A percentile compares a stretch with the other conserved stretches of the same genome.
phyloP scores from a whole-genome alignment of 2,797 vertebrate species.

The Erpetoichthys calabaricus region DNA sequence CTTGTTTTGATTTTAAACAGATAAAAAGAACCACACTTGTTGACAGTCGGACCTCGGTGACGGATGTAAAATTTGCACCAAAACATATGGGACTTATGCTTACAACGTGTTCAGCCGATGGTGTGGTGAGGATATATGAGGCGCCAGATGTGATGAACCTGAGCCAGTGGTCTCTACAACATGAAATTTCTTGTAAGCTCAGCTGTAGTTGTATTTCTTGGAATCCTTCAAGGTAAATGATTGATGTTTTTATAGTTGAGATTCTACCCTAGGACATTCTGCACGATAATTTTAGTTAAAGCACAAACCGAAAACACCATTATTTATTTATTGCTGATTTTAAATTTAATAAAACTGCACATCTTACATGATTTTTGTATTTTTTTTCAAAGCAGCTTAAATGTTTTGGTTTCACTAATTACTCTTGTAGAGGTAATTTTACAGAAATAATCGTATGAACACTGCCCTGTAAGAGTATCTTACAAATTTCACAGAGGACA shows the following conservation, averaged over 20 bases:
- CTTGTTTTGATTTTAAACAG: constrained; percentile 30
- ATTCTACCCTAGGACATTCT: no score
- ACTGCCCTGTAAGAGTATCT: no score
- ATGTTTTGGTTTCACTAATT: no score
- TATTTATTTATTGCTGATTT: no score
- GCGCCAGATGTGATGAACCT: constrained; percentile 96
- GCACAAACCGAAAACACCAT: no score
- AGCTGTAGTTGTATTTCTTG: constrained; percentile 98
- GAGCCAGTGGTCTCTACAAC: constrained; percentile 94
- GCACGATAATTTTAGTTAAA: no score
- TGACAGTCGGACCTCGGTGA: constrained; percentile 92
- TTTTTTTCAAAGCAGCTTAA: no score
- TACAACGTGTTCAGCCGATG: constrained; percentile 89
- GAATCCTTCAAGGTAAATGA: constrained; percentile 85
- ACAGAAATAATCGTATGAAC: no score
- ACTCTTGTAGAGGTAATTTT: no score
- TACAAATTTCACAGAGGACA: no score
- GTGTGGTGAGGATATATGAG: constrained; percentile 90
- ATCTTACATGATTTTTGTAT: no score
- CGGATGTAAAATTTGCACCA: constrained; percentile 94
- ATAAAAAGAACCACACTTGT: constrained; percentile 95
- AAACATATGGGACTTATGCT: constrained; percentile 97
- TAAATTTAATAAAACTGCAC: no score
- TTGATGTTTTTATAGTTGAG: background rate
- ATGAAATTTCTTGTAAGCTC: constrained; percentile 92